A percentile compares a stretch with the other conserved stretches of the same genome.
Conservation (phyloP, 2,113 vertebrate species). For the Beaufortia kweichowensis region DNA sequence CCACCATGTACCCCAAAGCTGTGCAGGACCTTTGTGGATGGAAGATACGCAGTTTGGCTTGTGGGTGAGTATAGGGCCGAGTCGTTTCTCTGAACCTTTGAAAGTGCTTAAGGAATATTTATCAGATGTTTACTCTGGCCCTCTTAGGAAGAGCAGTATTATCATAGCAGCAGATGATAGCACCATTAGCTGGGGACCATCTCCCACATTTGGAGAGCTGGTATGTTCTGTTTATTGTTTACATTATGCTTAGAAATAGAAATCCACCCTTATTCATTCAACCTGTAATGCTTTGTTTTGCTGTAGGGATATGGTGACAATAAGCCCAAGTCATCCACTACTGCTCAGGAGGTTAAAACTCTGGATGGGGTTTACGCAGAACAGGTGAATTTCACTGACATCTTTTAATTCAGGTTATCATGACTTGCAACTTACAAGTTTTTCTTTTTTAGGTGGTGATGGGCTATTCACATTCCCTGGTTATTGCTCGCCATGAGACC, state of each 20-base stretch:
- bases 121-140: background rate
- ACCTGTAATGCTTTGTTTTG: background rate
- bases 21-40: conserved; percentile 96
- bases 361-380: conserved; percentile 88
- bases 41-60: conserved; percentile 90
- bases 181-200: conserved; percentile 95
- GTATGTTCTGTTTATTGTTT: conserved; percentile 68
- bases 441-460: conserved; percentile 84
- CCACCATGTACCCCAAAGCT: conserved; percentile 95
- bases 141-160: conserved; percentile 90
- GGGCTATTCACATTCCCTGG: conserved; percentile 88
- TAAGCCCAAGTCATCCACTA: conserved; percentile 94
- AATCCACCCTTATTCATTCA: too few relatives aligned
- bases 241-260: background rate
- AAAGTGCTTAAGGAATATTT: background rate
- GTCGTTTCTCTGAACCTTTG: background rate
- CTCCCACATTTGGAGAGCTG: conserved; percentile 92
- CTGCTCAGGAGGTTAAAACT: conserved; percentile 92
- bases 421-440: background rate
- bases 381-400: conserved; percentile 74
- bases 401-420: background rate
- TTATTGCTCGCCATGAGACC: conserved; percentile 86
- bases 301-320: conserved; percentile 91
- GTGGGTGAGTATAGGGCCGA: conserved; percentile 78
- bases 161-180: conserved; percentile 93